Percentiles rank a stretch among this genome's conserved stretches.
These are phyloP conservation scores for Erynnis tages DNA, from an alignment of 2,888 invertebrate species.

Conservation along the genomic window DNA sequence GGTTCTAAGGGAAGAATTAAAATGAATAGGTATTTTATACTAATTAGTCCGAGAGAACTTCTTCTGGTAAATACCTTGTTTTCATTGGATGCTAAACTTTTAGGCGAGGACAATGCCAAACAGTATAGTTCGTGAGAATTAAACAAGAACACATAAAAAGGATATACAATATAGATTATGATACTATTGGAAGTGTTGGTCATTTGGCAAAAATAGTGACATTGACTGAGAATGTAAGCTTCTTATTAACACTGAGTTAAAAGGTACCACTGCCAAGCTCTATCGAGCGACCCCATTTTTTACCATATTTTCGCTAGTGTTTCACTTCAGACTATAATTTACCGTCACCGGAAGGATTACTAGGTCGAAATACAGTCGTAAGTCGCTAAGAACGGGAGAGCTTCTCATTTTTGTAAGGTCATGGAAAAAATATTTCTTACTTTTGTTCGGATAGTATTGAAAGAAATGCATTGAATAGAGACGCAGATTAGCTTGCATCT, in stretches of 20 bases:
- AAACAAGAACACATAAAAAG: no score
- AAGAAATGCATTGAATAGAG: no score
- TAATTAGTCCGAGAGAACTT: no score
- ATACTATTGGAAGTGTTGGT: no score
- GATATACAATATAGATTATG: no score
- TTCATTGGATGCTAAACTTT: no score
- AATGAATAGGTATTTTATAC: no score
- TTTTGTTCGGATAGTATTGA: neutral
- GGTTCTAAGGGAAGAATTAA: no score
- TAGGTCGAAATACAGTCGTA: slow-evolving; percentile 11
- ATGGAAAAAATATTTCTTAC: neutral
- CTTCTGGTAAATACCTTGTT: no score
- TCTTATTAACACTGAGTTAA: slow-evolving; percentile 1
- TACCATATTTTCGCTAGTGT: neutral
- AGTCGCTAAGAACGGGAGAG: slow-evolving; percentile 1
- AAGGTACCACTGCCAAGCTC: slow-evolving; percentile 9
- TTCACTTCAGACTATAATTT: slow-evolving; percentile 7
- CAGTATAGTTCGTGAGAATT: no score
- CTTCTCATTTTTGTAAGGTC: slow-evolving; percentile 5
- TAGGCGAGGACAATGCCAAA: no score
- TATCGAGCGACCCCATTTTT: slow-evolving; percentile 20
- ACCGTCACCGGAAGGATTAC: slow-evolving; percentile 13
- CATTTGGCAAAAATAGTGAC: neutral
- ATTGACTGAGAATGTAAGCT: neutral
- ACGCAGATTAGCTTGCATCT: no score